These are phyloP conservation scores for Mayetiola destructor DNA, from an alignment of 2,888 invertebrate genomes.

Conservation along the genomic window DNA sequence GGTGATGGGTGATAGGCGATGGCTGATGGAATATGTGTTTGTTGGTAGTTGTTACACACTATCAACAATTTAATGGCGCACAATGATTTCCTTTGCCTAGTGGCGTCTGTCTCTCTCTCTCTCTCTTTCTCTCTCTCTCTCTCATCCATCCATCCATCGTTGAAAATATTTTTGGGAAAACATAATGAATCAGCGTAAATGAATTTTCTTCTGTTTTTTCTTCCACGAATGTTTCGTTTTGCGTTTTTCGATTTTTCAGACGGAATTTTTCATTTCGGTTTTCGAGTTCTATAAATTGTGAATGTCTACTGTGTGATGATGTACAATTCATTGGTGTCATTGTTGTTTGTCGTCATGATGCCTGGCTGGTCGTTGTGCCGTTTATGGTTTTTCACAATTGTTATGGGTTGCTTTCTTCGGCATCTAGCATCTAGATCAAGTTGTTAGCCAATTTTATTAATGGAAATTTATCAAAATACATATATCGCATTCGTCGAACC, in stretches of 20 bases:
- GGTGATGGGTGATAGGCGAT: too few species aligned
- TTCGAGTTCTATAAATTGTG: background rate
- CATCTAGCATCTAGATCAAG: constrained; percentile 10
- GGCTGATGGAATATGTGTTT: background rate
- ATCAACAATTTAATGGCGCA: too few species aligned
- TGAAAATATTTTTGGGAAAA: too few species aligned
- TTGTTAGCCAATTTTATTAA: constrained; percentile 14
- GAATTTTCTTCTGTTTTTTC: background rate
- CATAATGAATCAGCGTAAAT: constrained; percentile 12
- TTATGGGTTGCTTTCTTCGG: background rate
- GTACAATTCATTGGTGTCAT: background rate
- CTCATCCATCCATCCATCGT: too few species aligned
- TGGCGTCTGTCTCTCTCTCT: too few species aligned
- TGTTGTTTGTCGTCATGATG: background rate
- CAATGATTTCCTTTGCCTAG: too few species aligned
- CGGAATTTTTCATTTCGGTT: background rate
- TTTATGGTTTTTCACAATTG: constrained; percentile 11
- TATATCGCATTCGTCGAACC: too few species aligned
- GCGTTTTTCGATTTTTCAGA: too few species aligned
- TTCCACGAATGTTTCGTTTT: background rate
- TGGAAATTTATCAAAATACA: constrained; percentile 12
- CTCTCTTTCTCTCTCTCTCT: too few species aligned
- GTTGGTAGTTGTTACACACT: too few species aligned
- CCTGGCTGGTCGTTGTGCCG: background rate
- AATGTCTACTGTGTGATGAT: background rate